These are phyloP conservation scores for Platalea minor DNA, from an alignment of 2,797 vertebrate species.

Conservation along the genomic window DNA sequence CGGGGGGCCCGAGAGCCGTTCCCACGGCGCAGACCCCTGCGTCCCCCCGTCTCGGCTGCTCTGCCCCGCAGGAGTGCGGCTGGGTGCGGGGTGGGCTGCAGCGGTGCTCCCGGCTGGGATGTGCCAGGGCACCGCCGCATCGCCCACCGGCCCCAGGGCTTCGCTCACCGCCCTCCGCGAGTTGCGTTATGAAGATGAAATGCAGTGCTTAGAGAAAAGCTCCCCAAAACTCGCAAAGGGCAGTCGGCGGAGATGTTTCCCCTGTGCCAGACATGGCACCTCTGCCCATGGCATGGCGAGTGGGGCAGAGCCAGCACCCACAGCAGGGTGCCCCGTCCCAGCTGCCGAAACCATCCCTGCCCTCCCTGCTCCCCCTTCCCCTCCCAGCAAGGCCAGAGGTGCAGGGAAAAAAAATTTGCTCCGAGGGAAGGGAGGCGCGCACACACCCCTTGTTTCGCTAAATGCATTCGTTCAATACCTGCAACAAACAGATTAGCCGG, in stretches of 20 bases:
- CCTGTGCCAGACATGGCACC: background rate
- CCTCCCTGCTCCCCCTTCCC: accelerated
- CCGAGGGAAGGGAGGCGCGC: background rate
- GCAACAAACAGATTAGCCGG: slow-evolving; percentile 93
- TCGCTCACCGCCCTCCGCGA: accelerated
- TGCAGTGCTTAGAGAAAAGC: background rate
- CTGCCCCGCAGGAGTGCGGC: background rate
- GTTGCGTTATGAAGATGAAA: accelerated
- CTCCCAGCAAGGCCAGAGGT: background rate
- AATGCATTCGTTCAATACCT: slow-evolving; percentile 91
- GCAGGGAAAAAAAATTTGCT: background rate
- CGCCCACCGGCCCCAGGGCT: accelerated
- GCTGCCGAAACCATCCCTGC: background rate
- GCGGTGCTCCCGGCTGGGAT: background rate
- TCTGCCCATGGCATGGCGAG: background rate
- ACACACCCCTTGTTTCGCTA: slow-evolving; percentile 77
- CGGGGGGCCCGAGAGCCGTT: background rate
- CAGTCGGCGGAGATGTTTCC: background rate
- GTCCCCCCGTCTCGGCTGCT: background rate
- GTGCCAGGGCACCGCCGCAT: background rate
- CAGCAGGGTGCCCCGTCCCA: background rate
- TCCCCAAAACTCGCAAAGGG: background rate
- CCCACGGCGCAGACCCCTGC: accelerated
- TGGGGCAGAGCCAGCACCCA: accelerated
- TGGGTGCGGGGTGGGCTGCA: background rate